Base-by-base conservation (phyloP, 2,797 vertebrate species). In the Tragopan temminckii region DNA sequence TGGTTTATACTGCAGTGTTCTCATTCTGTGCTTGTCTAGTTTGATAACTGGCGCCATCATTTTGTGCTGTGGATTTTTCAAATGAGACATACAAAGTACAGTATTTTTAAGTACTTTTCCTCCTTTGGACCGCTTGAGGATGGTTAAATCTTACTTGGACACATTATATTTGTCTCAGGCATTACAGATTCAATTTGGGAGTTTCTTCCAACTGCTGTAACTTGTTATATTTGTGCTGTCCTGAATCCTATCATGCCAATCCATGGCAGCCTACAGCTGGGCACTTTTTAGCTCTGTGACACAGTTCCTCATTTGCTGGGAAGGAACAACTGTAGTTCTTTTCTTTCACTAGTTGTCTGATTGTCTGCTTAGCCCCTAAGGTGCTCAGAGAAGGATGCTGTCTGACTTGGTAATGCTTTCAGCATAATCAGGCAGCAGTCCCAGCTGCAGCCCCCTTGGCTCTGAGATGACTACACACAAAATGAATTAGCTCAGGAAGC, bases 401-500 rank as follows among this genome's bases (percentile, higher is more conserved):
- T 80, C 88, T 93, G 89, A 88, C 76, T 92, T 69, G 57, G 84
- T 94, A 64, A 36, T 79, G 57, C 80, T 89, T 92, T 76, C 16
- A 7, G 63, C 52, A 24, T 92, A 95, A 94, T 95, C 90, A 90
- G 84, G 76, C 86, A 77, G 61, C 72, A 57, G 80, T 80, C 79
- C 88, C 89, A 88, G 70, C 67, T 89, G 84, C 76, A 93, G 55
- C 63, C 52, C 52, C 89, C 85, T 84, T 85, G 72, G 29, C 87
- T 93, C 86, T 72, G 87, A 67, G 68, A 79, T 67, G 81, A 85
- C 90, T 90, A 58, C 66, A 61, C 79, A 78, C 42, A 85, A 89
- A 95, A 93, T 25, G 77, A 94, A 84, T 92, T 95, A 95, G 57
- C 74, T 88, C 90, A 20, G 87, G 90, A 94, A 80, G 50, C 80